Conservation (phyloP, 2,888 invertebrate species). For the Ormyrus labotus region DNA sequence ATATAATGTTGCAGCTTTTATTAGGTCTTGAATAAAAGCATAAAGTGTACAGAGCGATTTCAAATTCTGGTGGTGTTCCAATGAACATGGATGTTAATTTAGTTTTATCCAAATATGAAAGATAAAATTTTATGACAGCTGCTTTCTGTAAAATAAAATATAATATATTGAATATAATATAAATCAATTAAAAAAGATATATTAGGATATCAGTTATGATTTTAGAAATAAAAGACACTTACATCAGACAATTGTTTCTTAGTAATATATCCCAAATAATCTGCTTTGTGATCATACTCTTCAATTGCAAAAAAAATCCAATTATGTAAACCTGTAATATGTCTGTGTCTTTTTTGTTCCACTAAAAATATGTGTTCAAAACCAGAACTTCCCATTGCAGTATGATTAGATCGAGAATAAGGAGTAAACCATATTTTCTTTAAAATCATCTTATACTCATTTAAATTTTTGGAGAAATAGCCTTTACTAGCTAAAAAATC, state of each 20-base stretch:
- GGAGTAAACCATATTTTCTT: conserved; percentile 72
- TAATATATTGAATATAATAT: conserved; percentile 34
- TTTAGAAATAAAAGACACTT: conserved; percentile 53
- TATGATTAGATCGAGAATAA: conserved; percentile 72
- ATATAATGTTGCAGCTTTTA: conserved; percentile 73
- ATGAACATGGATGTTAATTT: conserved; percentile 75
- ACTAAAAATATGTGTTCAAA: conserved; percentile 81
- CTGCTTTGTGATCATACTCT: conserved; percentile 73
- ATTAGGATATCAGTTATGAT: neutral
- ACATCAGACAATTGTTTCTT: conserved; percentile 67
- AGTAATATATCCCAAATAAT: conserved; percentile 74
- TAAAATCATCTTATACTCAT: conserved; percentile 64
- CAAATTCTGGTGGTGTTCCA: conserved; percentile 79
- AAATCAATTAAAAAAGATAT: neutral
- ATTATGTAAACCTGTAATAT: conserved; percentile 79
- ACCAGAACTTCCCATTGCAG: conserved; percentile 77
- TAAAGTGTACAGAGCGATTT: conserved; percentile 79
- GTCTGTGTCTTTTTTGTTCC: conserved; percentile 75
- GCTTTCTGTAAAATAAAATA: conserved; percentile 68
- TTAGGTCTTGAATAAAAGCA: conserved; percentile 78
- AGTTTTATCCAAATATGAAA: conserved; percentile 71
- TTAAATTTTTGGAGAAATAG: conserved; percentile 57
- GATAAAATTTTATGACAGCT: conserved; percentile 69
- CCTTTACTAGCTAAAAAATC: conserved; percentile 61
- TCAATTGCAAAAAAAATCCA: conserved; percentile 78